Evolutionary conservation across 2,797 vertebrate species (phyloP).

Genomic region (Tadarida brasiliensis): DNA sequence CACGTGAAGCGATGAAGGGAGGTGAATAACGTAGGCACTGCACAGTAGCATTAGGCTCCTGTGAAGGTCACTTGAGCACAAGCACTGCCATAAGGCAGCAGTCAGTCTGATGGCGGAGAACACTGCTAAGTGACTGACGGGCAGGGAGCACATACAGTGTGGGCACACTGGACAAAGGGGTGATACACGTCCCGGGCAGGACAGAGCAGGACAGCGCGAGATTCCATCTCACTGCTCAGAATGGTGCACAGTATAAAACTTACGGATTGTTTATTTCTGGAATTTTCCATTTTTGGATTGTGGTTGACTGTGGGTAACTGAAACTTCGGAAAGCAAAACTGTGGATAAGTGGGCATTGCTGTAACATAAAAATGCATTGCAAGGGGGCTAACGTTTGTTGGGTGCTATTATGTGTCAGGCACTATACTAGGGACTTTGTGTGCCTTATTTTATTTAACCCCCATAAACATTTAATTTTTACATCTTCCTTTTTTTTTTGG

Average conservation of each 20-base stretch:
- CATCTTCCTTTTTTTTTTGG: background rate
- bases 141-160: background rate
- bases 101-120: background rate
- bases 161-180: background rate
- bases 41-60: background rate
- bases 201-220: background rate
- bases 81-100: background rate
- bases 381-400: background rate
- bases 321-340: background rate
- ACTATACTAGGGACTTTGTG: background rate
- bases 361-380: conserved; percentile 9
- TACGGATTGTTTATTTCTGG: background rate
- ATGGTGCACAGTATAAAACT: background rate
- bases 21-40: background rate
- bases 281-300: background rate
- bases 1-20: background rate
- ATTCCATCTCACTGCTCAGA: background rate
- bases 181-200: background rate
- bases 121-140: background rate
- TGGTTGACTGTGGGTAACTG: background rate
- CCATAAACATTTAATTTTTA: conserved; percentile 49
- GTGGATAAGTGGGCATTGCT: background rate
- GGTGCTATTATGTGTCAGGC: background rate
- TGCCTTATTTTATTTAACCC: conserved; percentile 62
- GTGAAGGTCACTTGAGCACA: background rate